These are phyloP conservation scores for Sinhomidia bicolor DNA, from an alignment of 2,888 invertebrate species.

Conservation along the genomic window DNA sequence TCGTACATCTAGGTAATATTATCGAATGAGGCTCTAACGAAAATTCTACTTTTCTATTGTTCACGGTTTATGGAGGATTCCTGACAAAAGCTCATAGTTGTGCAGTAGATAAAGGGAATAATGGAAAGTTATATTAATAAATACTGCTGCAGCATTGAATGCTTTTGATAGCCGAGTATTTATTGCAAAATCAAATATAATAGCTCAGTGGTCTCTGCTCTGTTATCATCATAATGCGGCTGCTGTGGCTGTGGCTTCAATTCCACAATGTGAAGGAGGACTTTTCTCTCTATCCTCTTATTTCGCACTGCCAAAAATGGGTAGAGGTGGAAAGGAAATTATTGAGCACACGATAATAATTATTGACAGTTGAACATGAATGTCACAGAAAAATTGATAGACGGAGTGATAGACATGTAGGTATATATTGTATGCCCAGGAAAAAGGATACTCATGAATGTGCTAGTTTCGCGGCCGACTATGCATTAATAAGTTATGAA, in stretches of 20 bases:
- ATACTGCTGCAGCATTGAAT: conserved; percentile 45
- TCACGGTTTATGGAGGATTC: conserved; percentile 1
- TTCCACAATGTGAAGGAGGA: background rate
- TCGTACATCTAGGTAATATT: too few relatives aligned
- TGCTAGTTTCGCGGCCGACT: background rate
- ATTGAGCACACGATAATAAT: conserved; percentile 7
- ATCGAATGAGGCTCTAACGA: background rate
- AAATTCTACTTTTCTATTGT: background rate
- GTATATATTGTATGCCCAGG: background rate
- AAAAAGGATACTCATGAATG: background rate
- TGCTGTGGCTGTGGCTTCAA: too few relatives aligned
- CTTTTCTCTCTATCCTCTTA: conserved; percentile 29
- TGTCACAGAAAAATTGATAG: conserved; percentile 4
- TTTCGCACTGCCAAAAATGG: conserved; percentile 10
- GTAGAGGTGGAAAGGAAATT: conserved; percentile 7
- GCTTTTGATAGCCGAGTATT: conserved; percentile 54
- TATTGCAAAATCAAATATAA: conserved; percentile 47
- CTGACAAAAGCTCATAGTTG: background rate
- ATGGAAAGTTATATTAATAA: conserved; percentile 34
- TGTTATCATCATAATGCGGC: conserved; percentile 25
- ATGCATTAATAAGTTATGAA: too few relatives aligned
- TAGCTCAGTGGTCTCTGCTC: too few relatives aligned
- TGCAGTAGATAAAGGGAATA: background rate
- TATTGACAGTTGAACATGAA: conserved; percentile 30
- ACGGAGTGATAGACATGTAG: background rate